Percentiles rank a stretch among this genome's conserved stretches.
These are phyloP conservation scores for Papilio polyxenes DNA, from an alignment of 1,140 invertebrate genomes.

Conservation along the genomic window DNA sequence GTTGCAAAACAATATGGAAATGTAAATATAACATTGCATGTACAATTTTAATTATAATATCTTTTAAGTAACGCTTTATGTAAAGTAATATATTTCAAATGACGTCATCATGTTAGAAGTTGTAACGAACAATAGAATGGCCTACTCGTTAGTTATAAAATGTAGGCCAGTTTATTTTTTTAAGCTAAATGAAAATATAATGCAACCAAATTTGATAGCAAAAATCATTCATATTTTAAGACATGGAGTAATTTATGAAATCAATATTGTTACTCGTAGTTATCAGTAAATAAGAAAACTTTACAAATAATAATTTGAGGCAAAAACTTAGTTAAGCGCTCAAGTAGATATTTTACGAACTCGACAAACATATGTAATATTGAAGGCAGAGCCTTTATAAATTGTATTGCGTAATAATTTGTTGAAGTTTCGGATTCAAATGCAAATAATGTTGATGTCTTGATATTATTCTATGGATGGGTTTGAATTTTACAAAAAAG, in stretches of 20 bases:
- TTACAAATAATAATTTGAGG: conserved; percentile 1
- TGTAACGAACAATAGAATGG: conserved; percentile 10
- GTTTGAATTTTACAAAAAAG: conserved; percentile 67
- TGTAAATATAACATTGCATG: conserved; percentile 35
- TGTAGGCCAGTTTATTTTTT: conserved; percentile 33
- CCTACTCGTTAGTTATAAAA: conserved; percentile 28
- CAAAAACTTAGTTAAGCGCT: conserved; percentile 23
- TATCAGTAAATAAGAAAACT: neutral
- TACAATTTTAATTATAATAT: conserved; percentile 29
- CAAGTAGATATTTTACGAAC: neutral
- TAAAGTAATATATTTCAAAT: conserved; percentile 35
- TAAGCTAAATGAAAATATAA: conserved; percentile 17
- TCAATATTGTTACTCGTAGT: neutral
- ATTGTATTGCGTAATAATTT: conserved; percentile 34
- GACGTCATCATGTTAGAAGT: neutral
- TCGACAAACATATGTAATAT: neutral
- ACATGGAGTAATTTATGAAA: neutral
- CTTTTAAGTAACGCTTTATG: conserved; percentile 6
- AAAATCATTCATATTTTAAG: conserved; percentile 15
- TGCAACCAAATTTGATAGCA: neutral
- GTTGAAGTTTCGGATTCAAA: conserved; percentile 45
- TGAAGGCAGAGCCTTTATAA: neutral
- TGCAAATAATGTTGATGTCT: conserved; percentile 56
- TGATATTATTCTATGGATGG: conserved; percentile 69
- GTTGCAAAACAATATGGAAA: neutral